Evolutionary conservation across 2,113 vertebrate species (phyloP).

Genomic region (Archilochus colubris): DNA sequence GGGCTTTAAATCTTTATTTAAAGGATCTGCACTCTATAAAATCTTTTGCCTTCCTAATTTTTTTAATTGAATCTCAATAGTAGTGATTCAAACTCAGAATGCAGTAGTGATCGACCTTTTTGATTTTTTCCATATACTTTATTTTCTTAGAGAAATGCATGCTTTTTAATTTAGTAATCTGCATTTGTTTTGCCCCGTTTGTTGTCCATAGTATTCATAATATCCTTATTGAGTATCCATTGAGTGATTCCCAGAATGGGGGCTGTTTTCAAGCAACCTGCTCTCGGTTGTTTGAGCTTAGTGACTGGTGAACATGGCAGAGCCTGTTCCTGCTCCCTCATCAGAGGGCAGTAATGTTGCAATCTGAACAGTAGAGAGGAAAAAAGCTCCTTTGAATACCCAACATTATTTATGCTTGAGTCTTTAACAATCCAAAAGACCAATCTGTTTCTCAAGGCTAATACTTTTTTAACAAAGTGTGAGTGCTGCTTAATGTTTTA

Average conservation of each 20-base stretch:
- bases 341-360: background rate
- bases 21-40: background rate
- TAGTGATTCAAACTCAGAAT: background rate
- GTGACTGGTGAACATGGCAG: background rate
- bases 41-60: background rate
- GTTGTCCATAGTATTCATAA: background rate
- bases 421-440: background rate
- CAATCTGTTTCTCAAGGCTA: background rate
- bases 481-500: background rate
- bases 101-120: background rate
- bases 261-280: accelerated
- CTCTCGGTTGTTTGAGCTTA: background rate
- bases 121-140: background rate
- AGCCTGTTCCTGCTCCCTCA: background rate
- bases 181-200: background rate
- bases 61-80: background rate
- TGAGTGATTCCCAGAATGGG: background rate
- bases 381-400: background rate
- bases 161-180: background rate
- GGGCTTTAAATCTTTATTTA: background rate
- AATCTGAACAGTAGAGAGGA: background rate
- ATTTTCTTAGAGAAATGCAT: background rate
- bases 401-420: background rate
- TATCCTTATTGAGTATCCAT: no score
- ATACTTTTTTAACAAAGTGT: background rate